Conservation (phyloP, 2,113 vertebrate genomes). For the Crotalus viridis region DNA sequence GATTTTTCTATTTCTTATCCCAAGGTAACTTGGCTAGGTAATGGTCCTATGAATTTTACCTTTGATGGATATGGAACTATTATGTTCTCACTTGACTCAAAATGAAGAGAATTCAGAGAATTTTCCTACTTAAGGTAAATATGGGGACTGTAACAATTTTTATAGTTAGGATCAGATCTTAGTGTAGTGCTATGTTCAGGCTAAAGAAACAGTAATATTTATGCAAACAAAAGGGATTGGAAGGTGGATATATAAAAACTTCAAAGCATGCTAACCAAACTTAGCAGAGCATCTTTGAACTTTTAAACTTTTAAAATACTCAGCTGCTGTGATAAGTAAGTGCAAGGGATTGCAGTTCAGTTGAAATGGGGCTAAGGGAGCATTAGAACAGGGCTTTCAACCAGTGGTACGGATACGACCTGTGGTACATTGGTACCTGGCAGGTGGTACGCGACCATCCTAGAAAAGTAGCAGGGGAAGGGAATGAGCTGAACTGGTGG, state of each 20-base stretch:
- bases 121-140: neutral
- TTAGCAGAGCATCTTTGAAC: constrained; percentile 24
- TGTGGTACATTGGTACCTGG: too few species aligned
- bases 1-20: neutral
- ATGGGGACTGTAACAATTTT: neutral
- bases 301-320: constrained; percentile 10
- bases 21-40: neutral
- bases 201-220: neutral
- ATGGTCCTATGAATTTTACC: neutral
- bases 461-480: too few species aligned
- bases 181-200: neutral
- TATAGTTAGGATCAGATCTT: neutral
- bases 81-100: neutral
- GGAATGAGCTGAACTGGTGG: too few species aligned
- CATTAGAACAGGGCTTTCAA: neutral
- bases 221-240: neutral
- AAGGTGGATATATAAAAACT: neutral
- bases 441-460: too few species aligned
- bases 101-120: neutral
- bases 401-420: too few species aligned
- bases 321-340: neutral
- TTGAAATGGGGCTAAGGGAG: constrained; percentile 28
- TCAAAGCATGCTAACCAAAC: neutral
- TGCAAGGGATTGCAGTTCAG: neutral
- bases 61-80: neutral